phyloP scores from a whole-genome alignment of 2,888 invertebrate species.

The Gymnoscelis rufifasciata region DNA sequence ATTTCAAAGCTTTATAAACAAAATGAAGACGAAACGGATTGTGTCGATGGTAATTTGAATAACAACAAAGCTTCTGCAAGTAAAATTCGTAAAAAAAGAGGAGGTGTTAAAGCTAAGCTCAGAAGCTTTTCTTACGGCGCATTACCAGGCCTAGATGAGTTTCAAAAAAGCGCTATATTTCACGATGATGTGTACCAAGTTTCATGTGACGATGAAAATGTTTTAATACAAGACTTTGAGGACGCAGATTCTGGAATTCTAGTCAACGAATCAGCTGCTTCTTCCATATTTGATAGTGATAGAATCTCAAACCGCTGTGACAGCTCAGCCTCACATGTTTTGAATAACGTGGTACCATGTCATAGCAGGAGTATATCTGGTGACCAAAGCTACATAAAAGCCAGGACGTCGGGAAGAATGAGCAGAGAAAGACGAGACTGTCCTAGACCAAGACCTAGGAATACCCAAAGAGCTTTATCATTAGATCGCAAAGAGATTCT shows the following conservation, averaged over 20 bases:
- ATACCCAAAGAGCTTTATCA: constrained; percentile 75
- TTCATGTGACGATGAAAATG: constrained; percentile 75
- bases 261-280: constrained; percentile 85
- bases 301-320: constrained; percentile 75
- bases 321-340: constrained; percentile 73
- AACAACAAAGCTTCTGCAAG: constrained; percentile 51
- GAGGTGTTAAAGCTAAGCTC: constrained; percentile 74
- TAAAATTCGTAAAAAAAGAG: constrained; percentile 63
- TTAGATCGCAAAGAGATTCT: constrained; percentile 77
- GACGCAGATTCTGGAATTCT: constrained; percentile 88
- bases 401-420: constrained; percentile 60
- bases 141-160: constrained; percentile 84
- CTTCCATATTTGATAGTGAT: constrained; percentile 81
- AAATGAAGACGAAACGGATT: constrained; percentile 55
- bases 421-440: constrained; percentile 62
- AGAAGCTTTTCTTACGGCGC: constrained; percentile 88
- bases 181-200: constrained; percentile 78
- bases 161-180: constrained; percentile 81
- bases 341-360: constrained; percentile 54
- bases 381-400: constrained; percentile 64
- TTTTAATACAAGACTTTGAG: constrained; percentile 80
- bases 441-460: constrained; percentile 54
- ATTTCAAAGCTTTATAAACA: constrained; percentile 83
- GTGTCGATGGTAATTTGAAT: constrained; percentile 45
- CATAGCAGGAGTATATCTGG: constrained; percentile 74